A percentile compares a stretch with the other conserved stretches of the same genome.
Evolutionary conservation across 2,797 vertebrate genomes (phyloP).

Genomic region (Lates japonicus): DNA sequence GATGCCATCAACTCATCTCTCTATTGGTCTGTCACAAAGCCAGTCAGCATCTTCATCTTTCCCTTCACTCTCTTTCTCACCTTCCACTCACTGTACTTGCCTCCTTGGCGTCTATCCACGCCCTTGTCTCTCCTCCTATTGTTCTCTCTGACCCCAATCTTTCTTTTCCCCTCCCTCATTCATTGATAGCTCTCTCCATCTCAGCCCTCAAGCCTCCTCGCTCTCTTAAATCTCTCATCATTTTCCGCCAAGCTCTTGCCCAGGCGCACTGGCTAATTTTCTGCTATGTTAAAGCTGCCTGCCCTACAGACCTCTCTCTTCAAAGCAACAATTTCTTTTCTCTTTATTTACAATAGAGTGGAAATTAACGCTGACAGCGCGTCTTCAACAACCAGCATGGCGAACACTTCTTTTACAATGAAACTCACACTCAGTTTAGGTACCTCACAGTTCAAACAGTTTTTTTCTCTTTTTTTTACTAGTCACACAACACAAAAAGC

Average conservation of each 20-base stretch:
- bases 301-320: constrained; percentile 48
- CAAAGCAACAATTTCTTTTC: constrained; percentile 56
- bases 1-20: constrained; percentile 51
- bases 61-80: background rate
- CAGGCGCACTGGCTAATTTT: constrained; percentile 51
- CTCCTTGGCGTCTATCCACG: constrained; percentile 7
- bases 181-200: constrained; percentile 34
- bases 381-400: constrained; percentile 21
- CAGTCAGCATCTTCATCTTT: constrained; percentile 46
- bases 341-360: constrained; percentile 55
- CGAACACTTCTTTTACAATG: constrained; percentile 30
- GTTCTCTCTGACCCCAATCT: background rate
- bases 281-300: constrained; percentile 66
- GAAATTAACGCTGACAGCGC: constrained; percentile 46
- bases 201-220: background rate
- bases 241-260: constrained; percentile 26
- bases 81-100: constrained; percentile 12
- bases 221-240: constrained; percentile 52
- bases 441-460: constrained; percentile 4
- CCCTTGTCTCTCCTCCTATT: constrained; percentile 4
- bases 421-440: constrained; percentile 31
- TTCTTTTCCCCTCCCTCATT: constrained; percentile 4
- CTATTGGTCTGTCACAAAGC: constrained; percentile 41
- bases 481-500: constrained; percentile 35
- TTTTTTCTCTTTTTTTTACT: constrained; percentile 6